Conservation (phyloP, 2,113 vertebrate genomes). For the Hassar affinis region DNA sequence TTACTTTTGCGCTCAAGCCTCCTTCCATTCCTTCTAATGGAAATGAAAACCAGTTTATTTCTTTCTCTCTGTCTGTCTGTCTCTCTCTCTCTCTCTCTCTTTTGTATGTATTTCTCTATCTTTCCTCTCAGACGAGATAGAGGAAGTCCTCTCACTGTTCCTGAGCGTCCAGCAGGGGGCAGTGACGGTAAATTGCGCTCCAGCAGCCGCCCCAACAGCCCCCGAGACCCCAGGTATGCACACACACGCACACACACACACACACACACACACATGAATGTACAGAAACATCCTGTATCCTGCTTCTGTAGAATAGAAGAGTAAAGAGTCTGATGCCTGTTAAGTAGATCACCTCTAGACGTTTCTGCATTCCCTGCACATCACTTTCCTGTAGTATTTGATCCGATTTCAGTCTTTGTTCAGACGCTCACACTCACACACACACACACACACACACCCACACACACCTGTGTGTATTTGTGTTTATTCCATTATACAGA, state of each 20-base stretch:
- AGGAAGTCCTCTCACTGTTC: slow-evolving; percentile 67
- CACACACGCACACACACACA: neutral
- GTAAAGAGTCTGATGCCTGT: neutral
- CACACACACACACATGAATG: neutral
- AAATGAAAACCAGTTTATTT: too few species aligned
- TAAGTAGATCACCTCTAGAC: neutral
- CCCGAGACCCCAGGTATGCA: slow-evolving; percentile 68
- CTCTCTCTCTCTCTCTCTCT: neutral
- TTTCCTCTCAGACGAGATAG: slow-evolving; percentile 56
- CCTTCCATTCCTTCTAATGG: neutral
- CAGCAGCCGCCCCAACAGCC: slow-evolving; percentile 73
- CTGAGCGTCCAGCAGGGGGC: slow-evolving; percentile 64
- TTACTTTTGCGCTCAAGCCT: neutral
- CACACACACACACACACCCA: neutral
- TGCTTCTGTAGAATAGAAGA: neutral
- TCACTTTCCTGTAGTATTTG: neutral
- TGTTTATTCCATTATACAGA: neutral
- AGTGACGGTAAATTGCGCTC: slow-evolving; percentile 65
- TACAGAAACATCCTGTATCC: neutral
- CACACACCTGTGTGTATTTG: neutral
- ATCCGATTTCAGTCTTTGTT: too few species aligned
- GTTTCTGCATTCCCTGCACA: neutral
- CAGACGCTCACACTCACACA: too few species aligned
- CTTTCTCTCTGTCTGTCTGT: neutral
- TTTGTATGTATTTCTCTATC: neutral